Conservation (phyloP, 2,113 vertebrate species). For the Larimichthys polyactis region DNA sequence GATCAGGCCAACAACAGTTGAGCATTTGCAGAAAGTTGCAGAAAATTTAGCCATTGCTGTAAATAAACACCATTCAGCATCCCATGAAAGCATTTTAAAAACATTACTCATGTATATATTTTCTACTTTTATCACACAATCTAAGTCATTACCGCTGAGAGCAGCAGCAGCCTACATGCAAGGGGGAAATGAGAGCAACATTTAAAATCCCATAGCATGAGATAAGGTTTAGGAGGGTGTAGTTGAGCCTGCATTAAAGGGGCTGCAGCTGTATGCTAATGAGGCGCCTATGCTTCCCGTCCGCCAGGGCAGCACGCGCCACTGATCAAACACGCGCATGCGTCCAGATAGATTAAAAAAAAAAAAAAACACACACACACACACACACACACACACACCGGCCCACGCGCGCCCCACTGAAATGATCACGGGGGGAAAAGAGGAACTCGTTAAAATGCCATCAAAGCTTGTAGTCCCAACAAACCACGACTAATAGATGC, state of each 20-base stretch:
- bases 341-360: slow-evolving; percentile 22
- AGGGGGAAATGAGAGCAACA: neutral
- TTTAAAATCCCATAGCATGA: slow-evolving; percentile 30
- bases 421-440: slow-evolving; percentile 70
- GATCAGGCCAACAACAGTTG: neutral
- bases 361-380: slow-evolving; percentile 6
- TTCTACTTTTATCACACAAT: neutral
- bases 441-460: slow-evolving; percentile 85
- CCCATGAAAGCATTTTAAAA: neutral
- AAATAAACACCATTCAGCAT: neutral
- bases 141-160: neutral
- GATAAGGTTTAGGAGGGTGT: slow-evolving; percentile 73
- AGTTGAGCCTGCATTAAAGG: slow-evolving; percentile 49
- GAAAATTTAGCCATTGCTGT: neutral
- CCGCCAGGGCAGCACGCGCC: slow-evolving; percentile 87
- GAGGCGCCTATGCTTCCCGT: slow-evolving; percentile 82
- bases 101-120: neutral
- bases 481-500: slow-evolving; percentile 63
- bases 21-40: neutral
- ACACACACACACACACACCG: slow-evolving; percentile 27
- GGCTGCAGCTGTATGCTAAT: slow-evolving; percentile 97
- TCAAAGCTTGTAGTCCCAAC: slow-evolving; percentile 76
- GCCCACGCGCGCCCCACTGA: slow-evolving; percentile 69
- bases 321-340: slow-evolving; percentile 90
- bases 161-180: neutral